Base-by-base conservation (phyloP, 92 coral and sea anemone genomes). In the Umimayanthus chanpuru region DNA sequence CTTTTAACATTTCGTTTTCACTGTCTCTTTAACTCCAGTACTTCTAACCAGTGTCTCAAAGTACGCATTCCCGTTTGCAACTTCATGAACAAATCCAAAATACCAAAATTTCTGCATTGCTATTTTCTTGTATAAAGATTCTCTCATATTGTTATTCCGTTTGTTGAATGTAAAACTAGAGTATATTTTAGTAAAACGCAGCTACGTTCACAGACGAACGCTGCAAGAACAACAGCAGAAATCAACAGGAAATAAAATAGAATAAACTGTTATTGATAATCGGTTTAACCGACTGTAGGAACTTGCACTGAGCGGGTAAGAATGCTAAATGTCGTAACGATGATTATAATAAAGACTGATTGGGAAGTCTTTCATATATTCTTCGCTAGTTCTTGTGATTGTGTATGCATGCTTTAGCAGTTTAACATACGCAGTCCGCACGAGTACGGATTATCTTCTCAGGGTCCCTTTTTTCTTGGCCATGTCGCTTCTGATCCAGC, bases 21-120 rank as follows among this genome's bases (percentile, higher is more conserved):
- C 36, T 32, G 36, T 32, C 36, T 32, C 36, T 32, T 32, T 32
- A 32, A 32, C 53, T 11, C 53, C 10, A 56, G 5, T 61, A 20
- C 25, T 29, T 72, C 50, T 26, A 78, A 78, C 82, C 82, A 78
- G 49, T 40, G 66, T 49, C 50, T 78, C 49, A 78, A 47, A 78
- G 66, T 78, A 47, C 66, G 82, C n/a, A 78, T 50, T 74, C 85
- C 26, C 50, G 38, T 32, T 77, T 55, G 89, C 58, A 79, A 78
- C 18, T 64, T 74, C 81, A 78, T 87, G 89, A 74, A 77, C 36
- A 1, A 80, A 0, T 38, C 76, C 85, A 65, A 56, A 86, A 75
- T 66, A 70, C 82, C 61, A 76, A 66, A 28, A 86, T 87, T 77
- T 87, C 65, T 77, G 58, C 29, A 12, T 79, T 79, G 23, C 83